A percentile compares a stretch with the other conserved stretches of the same genome.
Evolutionary conservation across 1,140 invertebrate species (phyloP).

Genomic region (Bombus confusus): DNA sequence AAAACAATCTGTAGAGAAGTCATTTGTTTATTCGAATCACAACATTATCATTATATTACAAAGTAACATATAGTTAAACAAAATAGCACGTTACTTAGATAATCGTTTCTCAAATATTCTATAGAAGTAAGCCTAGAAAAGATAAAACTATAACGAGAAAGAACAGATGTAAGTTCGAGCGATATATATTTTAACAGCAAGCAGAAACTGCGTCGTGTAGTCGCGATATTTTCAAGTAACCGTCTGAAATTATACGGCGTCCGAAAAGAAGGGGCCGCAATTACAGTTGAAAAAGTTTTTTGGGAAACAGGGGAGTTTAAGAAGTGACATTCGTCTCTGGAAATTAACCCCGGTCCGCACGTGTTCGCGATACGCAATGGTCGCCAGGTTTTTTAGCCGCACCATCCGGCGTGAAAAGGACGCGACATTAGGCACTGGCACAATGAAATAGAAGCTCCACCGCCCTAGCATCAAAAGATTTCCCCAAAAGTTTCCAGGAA

Average conservation of each 20-base stretch:
- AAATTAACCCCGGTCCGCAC: slow-evolving; percentile 69
- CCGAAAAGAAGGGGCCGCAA: slow-evolving; percentile 42
- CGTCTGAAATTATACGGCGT: slow-evolving; percentile 51
- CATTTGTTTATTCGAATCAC: too few relatives aligned
- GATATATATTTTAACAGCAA: too few relatives aligned
- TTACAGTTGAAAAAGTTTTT: slow-evolving; percentile 69
- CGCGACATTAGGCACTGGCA: slow-evolving; percentile 45
- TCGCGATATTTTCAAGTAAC: slow-evolving; percentile 57
- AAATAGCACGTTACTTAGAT: too few relatives aligned
- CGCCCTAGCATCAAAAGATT: slow-evolving; percentile 54
- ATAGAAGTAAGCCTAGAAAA: too few relatives aligned
- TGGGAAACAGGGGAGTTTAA: slow-evolving; percentile 63
- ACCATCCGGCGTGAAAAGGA: slow-evolving; percentile 31
- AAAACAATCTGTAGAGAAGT: too few relatives aligned
- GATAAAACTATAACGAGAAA: too few relatives aligned
- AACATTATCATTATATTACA: too few relatives aligned
- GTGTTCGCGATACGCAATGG: slow-evolving; percentile 67
- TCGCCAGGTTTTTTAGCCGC: slow-evolving; percentile 31
- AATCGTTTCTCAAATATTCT: too few relatives aligned
- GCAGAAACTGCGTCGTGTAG: slow-evolving; percentile 44
- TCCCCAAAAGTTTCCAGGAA: slow-evolving; percentile 56
- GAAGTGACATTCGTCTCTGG: slow-evolving; percentile 71
- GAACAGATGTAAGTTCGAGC: too few relatives aligned
- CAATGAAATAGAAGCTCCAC: slow-evolving; percentile 56
- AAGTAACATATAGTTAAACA: too few relatives aligned